phyloP scores from a whole-genome alignment of 2,113 vertebrate genomes.

The Onychostruthus taczanowskii region DNA sequence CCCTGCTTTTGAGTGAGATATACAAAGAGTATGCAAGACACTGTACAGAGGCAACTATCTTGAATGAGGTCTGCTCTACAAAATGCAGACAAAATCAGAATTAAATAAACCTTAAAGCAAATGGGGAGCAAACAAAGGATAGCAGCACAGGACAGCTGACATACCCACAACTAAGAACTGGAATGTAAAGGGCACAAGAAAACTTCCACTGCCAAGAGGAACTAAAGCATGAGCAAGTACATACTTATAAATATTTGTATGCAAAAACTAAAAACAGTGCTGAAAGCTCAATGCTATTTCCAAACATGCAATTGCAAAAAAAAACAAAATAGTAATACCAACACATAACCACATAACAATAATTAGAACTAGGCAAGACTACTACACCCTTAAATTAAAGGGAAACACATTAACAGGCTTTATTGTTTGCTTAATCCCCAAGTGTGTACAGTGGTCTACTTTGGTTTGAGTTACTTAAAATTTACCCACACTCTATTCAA shows the following conservation, averaged over 20 bases:
- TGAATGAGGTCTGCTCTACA: not conserved
- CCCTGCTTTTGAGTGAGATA: not conserved
- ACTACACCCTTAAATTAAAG: not conserved
- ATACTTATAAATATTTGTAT: slow-evolving; percentile 1
- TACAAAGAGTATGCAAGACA: not conserved
- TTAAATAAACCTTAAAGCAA: not conserved
- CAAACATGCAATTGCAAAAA: not conserved
- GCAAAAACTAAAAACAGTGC: not conserved
- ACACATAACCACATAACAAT: not conserved
- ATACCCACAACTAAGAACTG: not conserved
- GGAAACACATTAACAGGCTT: not conserved
- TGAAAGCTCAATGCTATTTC: not conserved
- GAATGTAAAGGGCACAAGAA: not conserved
- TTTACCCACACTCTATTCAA: not conserved
- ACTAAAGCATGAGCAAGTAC: not conserved
- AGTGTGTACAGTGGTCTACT: not conserved
- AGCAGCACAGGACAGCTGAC: not conserved
- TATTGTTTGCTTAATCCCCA: not conserved
- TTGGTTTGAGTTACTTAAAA: not conserved
- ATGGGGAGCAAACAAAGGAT: not conserved
- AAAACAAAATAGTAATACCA: not conserved
- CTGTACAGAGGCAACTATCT: not conserved
- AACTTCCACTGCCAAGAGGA: not conserved
- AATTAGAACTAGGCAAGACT: slow-evolving; percentile 2
- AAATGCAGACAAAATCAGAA: not conserved